phyloP scores from a whole-genome alignment of 2,888 invertebrate genomes.

The Leucozona laternaria region DNA sequence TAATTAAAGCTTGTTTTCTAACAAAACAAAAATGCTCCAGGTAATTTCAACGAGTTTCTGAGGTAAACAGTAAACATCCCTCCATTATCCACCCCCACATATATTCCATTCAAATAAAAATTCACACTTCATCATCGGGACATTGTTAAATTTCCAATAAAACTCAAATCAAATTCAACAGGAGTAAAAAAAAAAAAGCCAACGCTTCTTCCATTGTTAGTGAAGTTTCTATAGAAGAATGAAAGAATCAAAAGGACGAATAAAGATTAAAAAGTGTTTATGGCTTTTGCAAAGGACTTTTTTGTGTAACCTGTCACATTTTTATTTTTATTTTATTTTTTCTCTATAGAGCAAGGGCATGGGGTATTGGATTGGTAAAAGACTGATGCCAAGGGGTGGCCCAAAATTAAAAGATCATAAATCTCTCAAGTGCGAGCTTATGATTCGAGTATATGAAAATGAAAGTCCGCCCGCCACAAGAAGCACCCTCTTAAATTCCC shows the following conservation, averaged over 20 bases:
- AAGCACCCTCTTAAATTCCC: slow-evolving; percentile 60
- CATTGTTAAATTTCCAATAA: slow-evolving; percentile 71
- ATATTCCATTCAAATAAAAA: slow-evolving; percentile 18
- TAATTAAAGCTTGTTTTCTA: slow-evolving; percentile 39
- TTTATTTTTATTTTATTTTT: slow-evolving; percentile 39
- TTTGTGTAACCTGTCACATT: slow-evolving; percentile 71
- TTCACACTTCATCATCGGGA: slow-evolving; percentile 52
- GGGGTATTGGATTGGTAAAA: slow-evolving; percentile 9
- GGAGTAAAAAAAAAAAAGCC: slow-evolving; percentile 53
- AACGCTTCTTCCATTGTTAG: slow-evolving; percentile 43
- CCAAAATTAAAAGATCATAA: slow-evolving; percentile 71
- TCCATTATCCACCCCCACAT: slow-evolving; percentile 8
- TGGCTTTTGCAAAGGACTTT: slow-evolving; percentile 70
- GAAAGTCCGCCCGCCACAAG: slow-evolving; percentile 44
- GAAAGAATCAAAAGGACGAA: slow-evolving; percentile 50
- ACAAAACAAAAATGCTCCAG: slow-evolving; percentile 27
- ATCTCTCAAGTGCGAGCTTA: slow-evolving; percentile 68
- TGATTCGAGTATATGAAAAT: slow-evolving; percentile 61
- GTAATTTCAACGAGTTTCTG: not conserved
- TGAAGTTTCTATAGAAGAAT: slow-evolving; percentile 33
- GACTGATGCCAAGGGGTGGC: slow-evolving; percentile 53
- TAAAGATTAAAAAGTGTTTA: slow-evolving; percentile 75
- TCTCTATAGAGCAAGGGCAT: slow-evolving; percentile 5
- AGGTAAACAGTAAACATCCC: not conserved
- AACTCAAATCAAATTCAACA: slow-evolving; percentile 62